Evolutionary conservation across 2,888 invertebrate genomes (phyloP), one percentile per base, ranked within the genome.

Genomic region (Dynastes tityus): DNA sequence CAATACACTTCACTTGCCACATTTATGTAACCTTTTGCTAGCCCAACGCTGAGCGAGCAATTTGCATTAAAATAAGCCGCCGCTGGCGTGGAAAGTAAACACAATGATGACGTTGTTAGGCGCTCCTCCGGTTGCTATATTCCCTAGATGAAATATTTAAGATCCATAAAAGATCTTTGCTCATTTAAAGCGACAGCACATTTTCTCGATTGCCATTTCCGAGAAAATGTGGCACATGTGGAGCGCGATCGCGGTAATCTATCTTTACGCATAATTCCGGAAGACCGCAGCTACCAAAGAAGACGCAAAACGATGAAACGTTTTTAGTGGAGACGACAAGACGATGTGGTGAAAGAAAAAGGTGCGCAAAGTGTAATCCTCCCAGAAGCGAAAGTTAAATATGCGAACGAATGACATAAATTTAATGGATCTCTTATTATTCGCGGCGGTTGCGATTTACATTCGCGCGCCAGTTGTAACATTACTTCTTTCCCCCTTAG

Each of bases 361-460:
- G 55, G 71, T 71, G 13, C 53, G 13, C 5, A 53, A 53, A 37
- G 55, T 16, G 45, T 68, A 68, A 68, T 68, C 67, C 67, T 9
- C 49, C 37, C 32, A 58, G 55, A 16, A 58, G 37, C n/a, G 55
- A 71, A 58, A 37, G 58, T 58, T 71, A 71, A 71, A 71, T 71
- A 73, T 61, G 58, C 58, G 73, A 73, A 73, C 73, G 73, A 61
- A 73, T 73, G 73, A 58, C 73, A 58, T 73, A 73, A 73, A 73
- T 58, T 73, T 73, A 73, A 73, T 73, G 73, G 73, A 73, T 73
- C 61, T 58, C 73, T 73, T 73, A 73, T 71, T 71, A 58, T 73
- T 73, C 58, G 73, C 40, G 16, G 22, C 11, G 58, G 16, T 40
- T 27, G 58, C 73, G 55, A 73, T 73, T 73, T 73, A 58, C 73